phyloP scores from a whole-genome alignment of 2,797 vertebrate species.

The Hippopotamyrus pictus region DNA sequence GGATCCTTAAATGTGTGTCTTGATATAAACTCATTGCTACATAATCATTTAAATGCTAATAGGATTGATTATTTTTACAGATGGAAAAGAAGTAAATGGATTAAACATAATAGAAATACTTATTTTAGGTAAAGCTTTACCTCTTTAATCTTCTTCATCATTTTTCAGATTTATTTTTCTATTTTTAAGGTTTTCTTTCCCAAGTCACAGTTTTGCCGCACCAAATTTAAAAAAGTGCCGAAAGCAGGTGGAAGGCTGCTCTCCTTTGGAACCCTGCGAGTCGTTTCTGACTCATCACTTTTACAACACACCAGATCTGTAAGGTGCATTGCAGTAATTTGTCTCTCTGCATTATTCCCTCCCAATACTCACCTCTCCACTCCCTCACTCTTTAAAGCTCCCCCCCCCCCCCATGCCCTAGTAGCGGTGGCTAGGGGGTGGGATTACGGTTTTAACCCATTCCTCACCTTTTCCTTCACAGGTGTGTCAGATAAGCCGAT shows the following conservation, averaged over 20 bases:
- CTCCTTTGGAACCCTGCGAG: neutral
- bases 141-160: neutral
- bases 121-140: neutral
- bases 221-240: neutral
- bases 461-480: neutral
- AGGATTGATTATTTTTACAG: neutral
- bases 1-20: neutral
- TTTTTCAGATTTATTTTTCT: neutral
- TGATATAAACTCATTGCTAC: neutral
- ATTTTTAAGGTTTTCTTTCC: neutral
- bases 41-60: neutral
- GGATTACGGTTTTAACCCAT: conserved; percentile 17
- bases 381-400: neutral
- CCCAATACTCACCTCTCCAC: neutral
- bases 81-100: neutral
- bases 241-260: neutral
- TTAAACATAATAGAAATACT: neutral
- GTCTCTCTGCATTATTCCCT: neutral
- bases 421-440: neutral
- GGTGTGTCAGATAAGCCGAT: conserved; percentile 20
- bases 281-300: neutral
- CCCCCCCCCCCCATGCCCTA: neutral
- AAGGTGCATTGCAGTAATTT: neutral
- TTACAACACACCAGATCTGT: neutral
- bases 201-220: neutral